Conservation (phyloP, 2,113 vertebrate genomes). For the Andinoacara biseriatus region DNA sequence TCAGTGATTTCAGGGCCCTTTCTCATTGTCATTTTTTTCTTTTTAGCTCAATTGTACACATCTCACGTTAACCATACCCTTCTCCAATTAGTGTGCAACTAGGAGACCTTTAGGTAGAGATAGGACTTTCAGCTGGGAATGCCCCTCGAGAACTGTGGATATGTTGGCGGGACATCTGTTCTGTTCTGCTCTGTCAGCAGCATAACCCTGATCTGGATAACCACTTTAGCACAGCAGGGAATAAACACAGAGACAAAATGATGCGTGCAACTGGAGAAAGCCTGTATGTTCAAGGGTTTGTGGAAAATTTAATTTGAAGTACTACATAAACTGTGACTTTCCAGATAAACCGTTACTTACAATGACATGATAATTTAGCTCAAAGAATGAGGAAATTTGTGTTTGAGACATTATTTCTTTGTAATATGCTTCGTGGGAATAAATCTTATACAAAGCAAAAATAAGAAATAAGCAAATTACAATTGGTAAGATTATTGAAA, state of each 20-base stretch:
- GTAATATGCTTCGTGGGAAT: too few relatives aligned
- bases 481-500: too few relatives aligned
- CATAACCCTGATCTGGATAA: not conserved
- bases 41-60: too few relatives aligned
- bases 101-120: not conserved
- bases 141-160: not conserved
- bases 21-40: too few relatives aligned
- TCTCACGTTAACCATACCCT: too few relatives aligned
- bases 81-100: not conserved
- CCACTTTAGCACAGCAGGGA: not conserved
- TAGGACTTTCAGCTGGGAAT: not conserved
- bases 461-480: too few relatives aligned
- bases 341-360: not conserved
- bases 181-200: not conserved
- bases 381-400: too few relatives aligned
- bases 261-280: not conserved
- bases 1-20: too few relatives aligned
- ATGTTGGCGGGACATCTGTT: not conserved
- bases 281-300: not conserved
- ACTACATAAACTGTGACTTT: not conserved
- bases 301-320: not conserved
- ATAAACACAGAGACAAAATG: not conserved
- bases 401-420: too few relatives aligned
- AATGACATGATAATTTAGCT: not conserved
- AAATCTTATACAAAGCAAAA: too few relatives aligned